Evolutionary conservation across 2,888 invertebrate genomes (phyloP).

Genomic region (Branchinecta sandiegonensis): DNA sequence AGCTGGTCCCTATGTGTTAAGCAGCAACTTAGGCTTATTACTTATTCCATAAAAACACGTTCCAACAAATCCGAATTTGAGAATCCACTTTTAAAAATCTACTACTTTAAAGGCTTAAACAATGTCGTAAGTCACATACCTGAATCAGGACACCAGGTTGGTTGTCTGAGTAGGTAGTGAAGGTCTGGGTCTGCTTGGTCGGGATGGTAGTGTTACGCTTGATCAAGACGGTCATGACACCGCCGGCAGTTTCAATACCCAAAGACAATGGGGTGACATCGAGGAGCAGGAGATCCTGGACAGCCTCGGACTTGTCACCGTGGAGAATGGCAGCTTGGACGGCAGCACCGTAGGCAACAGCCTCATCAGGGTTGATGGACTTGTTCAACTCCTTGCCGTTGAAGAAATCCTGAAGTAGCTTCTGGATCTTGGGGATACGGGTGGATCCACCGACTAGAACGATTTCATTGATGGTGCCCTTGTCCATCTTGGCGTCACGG

Average conservation of each 20-base stretch:
- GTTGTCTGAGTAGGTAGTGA: slow-evolving; percentile 51
- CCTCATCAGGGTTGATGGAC: slow-evolving; percentile 56
- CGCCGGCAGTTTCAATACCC: slow-evolving; percentile 56
- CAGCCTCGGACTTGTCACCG: slow-evolving; percentile 42
- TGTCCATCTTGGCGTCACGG: slow-evolving; percentile 46
- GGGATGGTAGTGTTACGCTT: slow-evolving; percentile 52
- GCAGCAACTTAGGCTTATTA: too few species aligned
- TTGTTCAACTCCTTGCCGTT: slow-evolving; percentile 48
- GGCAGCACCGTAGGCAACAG: slow-evolving; percentile 52
- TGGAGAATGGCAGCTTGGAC: slow-evolving; percentile 47
- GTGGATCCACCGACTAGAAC: slow-evolving; percentile 52
- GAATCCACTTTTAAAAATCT: too few species aligned
- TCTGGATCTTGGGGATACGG: slow-evolving; percentile 51
- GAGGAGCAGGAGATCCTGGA: slow-evolving; percentile 48
- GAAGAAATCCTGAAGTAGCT: slow-evolving; percentile 42
- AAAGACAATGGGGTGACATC: slow-evolving; percentile 51
- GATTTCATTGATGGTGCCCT: slow-evolving; percentile 41
- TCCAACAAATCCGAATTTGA: too few species aligned
- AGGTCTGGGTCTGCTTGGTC: slow-evolving; percentile 45
- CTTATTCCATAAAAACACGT: too few species aligned
- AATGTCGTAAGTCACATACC: slow-evolving; percentile 28
- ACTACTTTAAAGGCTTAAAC: too few species aligned
- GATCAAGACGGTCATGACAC: slow-evolving; percentile 53
- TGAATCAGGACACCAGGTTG: slow-evolving; percentile 49
- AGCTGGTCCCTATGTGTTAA: too few species aligned